Evolutionary conservation across 1,140 invertebrate genomes (phyloP).

Genomic region (Meloidogyne exigua): DNA sequence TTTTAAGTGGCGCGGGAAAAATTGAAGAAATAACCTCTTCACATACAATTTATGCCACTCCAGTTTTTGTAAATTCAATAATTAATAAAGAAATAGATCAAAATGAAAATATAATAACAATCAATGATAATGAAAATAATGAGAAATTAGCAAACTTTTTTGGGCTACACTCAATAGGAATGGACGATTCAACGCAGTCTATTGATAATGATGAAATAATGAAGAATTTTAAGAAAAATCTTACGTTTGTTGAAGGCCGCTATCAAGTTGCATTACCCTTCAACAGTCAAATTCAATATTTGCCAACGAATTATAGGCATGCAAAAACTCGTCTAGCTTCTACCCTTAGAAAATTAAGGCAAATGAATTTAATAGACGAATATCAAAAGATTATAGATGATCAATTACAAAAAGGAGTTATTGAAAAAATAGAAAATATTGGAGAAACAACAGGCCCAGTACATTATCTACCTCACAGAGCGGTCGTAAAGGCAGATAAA

Average conservation of each 20-base stretch:
- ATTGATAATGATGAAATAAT: not conserved
- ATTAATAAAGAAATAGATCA: no score
- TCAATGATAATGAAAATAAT: not conserved
- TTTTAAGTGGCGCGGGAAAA: not conserved
- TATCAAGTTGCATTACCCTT: not conserved
- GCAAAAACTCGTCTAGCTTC: not conserved
- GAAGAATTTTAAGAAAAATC: not conserved
- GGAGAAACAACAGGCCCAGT: not conserved
- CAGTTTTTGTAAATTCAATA: no score
- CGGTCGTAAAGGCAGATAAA: conserved; percentile 9
- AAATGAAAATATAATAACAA: not conserved
- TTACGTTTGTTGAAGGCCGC: not conserved
- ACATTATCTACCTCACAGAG: not conserved
- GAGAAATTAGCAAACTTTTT: not conserved
- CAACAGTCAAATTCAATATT: not conserved
- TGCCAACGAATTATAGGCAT: conserved; percentile 3
- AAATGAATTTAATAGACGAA: not conserved
- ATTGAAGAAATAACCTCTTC: not conserved
- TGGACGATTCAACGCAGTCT: not conserved
- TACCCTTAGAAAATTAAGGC: not conserved
- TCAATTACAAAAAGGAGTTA: not conserved
- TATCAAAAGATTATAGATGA: not conserved
- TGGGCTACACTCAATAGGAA: not conserved
- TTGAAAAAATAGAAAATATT: not conserved
- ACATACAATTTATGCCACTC: no score